Evolutionary conservation across 2,888 invertebrate species (phyloP).

Genomic region (Apamea crenata): DNA sequence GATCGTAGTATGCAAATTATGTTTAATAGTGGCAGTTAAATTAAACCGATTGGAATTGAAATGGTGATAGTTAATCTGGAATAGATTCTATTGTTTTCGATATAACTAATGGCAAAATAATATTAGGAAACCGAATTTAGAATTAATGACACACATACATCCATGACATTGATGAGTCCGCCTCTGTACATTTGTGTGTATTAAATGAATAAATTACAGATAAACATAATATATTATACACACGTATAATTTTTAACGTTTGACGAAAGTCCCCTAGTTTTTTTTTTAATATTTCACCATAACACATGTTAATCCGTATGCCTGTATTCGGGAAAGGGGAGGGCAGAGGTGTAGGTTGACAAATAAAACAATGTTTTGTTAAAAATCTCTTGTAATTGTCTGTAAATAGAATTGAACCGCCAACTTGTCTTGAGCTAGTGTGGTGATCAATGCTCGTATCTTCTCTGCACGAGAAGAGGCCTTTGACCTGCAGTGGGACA

Average conservation of each 20-base stretch:
- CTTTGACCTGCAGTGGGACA: neutral
- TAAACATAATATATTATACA: neutral
- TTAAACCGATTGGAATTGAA: conserved; percentile 36
- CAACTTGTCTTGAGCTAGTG: neutral
- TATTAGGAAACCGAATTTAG: neutral
- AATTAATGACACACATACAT: neutral
- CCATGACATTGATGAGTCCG: too few relatives aligned
- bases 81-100: conserved; percentile 20
- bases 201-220: neutral
- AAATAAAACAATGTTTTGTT: neutral
- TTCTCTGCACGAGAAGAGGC: neutral
- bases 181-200: neutral
- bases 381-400: neutral
- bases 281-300: neutral
- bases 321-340: too few relatives aligned
- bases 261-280: neutral
- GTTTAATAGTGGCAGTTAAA: conserved; percentile 20
- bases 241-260: neutral
- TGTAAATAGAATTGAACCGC: neutral
- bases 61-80: conserved; percentile 39
- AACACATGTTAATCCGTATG: too few relatives aligned
- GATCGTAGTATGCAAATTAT: conserved; percentile 56
- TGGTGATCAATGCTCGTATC: neutral
- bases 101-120: conserved; percentile 14
- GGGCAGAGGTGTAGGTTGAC: too few relatives aligned